phyloP scores from a whole-genome alignment of 2,888 invertebrate species.

The Carcina quercana region DNA sequence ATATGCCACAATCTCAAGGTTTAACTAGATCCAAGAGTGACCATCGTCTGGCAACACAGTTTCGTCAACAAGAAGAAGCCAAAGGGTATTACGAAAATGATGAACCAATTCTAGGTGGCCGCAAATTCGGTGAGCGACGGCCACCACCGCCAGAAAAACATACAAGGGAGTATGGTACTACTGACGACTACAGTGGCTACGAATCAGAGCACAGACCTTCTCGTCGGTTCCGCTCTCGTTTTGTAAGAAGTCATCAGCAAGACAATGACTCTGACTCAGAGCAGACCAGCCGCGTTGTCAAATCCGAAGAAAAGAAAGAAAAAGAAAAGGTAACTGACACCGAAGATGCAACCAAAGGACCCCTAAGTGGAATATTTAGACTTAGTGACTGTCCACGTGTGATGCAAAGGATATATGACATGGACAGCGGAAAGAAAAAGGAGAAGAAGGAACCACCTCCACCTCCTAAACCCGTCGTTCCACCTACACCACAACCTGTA shows the following conservation, averaged over 20 bases:
- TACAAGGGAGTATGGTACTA: conserved; percentile 73
- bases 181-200: conserved; percentile 82
- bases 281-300: conserved; percentile 73
- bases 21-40: conserved; percentile 95
- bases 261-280: conserved; percentile 88
- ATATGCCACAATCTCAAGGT: conserved; percentile 78
- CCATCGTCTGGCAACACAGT: conserved; percentile 91
- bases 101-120: conserved; percentile 81
- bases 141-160: conserved; percentile 68
- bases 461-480: conserved; percentile 71
- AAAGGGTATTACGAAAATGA: conserved; percentile 78
- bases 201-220: conserved; percentile 77
- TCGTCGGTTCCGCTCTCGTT: conserved; percentile 82
- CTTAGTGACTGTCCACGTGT: conserved; percentile 91
- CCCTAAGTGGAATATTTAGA: conserved; percentile 91
- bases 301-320: conserved; percentile 77
- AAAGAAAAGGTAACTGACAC: conserved; percentile 88
- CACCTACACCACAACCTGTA: conserved; percentile 70
- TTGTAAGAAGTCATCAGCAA: conserved; percentile 78
- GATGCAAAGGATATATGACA: conserved; percentile 90
- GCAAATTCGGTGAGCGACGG: conserved; percentile 85
- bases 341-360: conserved; percentile 90
- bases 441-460: conserved; percentile 81
- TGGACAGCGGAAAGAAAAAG: conserved; percentile 82
- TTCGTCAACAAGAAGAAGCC: conserved; percentile 88